These are phyloP conservation scores for Nesogale talazaci DNA, from an alignment of 2,113 vertebrate species.

Conservation along the genomic window DNA sequence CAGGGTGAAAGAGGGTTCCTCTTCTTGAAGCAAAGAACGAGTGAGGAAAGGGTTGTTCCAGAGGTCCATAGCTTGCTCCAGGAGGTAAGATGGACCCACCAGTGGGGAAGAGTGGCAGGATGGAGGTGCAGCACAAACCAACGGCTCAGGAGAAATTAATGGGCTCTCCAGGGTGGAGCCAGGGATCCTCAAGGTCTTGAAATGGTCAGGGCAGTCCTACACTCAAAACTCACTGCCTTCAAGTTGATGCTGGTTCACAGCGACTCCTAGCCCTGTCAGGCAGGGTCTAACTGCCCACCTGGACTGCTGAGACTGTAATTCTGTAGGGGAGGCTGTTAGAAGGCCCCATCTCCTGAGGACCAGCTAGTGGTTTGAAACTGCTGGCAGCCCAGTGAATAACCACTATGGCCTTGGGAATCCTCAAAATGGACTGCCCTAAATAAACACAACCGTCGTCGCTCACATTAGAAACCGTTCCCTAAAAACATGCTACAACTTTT, in stretches of 20 bases:
- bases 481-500: not conserved
- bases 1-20: not conserved
- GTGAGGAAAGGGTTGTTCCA: constrained; percentile 40
- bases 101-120: not conserved
- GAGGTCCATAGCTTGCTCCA: constrained; percentile 11
- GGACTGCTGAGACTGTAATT: too few species aligned
- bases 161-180: not conserved
- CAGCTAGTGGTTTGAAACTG: too few species aligned
- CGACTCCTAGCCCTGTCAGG: too few species aligned
- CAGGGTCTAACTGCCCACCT: too few species aligned
- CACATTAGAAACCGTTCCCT: not conserved
- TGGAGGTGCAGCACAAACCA: not conserved
- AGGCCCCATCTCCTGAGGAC: too few species aligned
- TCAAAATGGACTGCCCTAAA: not conserved
- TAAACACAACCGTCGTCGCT: not conserved
- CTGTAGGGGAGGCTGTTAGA: too few species aligned
- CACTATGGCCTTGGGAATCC: too few species aligned
- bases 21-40: constrained; percentile 39
- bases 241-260: too few species aligned
- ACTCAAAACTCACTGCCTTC: too few species aligned
- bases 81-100: not conserved
- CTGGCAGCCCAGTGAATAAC: too few species aligned
- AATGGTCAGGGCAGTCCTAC: constrained; percentile 2
- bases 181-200: not conserved
- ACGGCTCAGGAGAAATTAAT: not conserved